Percentiles rank a stretch among this genome's conserved stretches.
Evolutionary conservation across 2,113 vertebrate genomes (phyloP).

Genomic region (Tricholaema leucomelas): DNA sequence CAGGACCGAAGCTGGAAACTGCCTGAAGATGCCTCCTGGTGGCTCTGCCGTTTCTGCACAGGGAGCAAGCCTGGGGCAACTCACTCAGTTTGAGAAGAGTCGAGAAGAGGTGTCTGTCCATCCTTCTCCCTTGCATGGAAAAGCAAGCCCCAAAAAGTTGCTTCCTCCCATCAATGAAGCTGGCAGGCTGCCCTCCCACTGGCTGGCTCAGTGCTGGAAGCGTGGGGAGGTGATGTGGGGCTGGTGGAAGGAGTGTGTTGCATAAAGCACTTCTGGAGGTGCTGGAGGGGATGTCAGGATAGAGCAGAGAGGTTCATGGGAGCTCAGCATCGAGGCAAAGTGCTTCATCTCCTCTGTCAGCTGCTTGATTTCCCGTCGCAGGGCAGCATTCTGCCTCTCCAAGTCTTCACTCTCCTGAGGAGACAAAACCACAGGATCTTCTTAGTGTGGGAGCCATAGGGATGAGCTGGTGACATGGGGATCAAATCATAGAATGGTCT

Average conservation of each 20-base stretch:
- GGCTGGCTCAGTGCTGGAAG: slow-evolving; percentile 85
- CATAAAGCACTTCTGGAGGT: slow-evolving; percentile 81
- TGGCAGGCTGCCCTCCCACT: not conserved
- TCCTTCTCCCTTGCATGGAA: not conserved
- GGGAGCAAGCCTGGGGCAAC: slow-evolving; percentile 11
- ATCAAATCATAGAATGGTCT: not conserved
- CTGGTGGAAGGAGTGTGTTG: slow-evolving; percentile 83
- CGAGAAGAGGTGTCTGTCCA: not conserved
- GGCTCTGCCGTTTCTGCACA: not conserved
- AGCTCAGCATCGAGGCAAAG: slow-evolving; percentile 87
- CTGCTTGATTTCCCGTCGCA: slow-evolving; percentile 93
- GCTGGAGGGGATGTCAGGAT: slow-evolving; percentile 76
- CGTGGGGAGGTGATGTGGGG: slow-evolving; percentile 87
- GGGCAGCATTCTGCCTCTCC: slow-evolving; percentile 91
- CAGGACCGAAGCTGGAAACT: slow-evolving; percentile 9
- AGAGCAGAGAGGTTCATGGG: slow-evolving; percentile 89
- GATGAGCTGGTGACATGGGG: not conserved
- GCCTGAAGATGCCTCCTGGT: not conserved
- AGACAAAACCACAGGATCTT: not conserved
- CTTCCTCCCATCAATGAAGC: not conserved
- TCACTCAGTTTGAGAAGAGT: not conserved
- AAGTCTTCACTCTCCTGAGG: slow-evolving; percentile 92
- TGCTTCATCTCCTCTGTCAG: slow-evolving; percentile 93
- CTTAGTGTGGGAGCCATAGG: not conserved
- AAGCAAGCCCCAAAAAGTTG: not conserved